These are phyloP conservation scores for Fragum whitleyi DNA, from an alignment of 2,888 invertebrate genomes.

Conservation along the genomic window DNA sequence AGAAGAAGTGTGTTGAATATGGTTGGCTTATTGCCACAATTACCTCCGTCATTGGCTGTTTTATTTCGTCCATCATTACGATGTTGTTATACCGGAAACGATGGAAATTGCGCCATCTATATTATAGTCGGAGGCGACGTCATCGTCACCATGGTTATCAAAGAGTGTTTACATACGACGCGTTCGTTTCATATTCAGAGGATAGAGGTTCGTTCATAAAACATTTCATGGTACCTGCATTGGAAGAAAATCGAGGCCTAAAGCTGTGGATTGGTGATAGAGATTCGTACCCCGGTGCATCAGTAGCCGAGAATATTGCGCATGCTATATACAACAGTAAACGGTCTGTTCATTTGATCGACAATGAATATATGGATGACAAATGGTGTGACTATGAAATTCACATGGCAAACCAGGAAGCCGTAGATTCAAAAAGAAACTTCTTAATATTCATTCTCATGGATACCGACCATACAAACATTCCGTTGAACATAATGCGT, in stretches of 20 bases:
- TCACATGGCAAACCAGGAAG: conserved; percentile 60
- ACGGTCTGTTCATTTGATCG: conserved; percentile 56
- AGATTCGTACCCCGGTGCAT: conserved; percentile 52
- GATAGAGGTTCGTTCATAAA: conserved; percentile 47
- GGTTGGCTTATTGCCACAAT: conserved; percentile 5
- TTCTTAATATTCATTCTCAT: conserved; percentile 54
- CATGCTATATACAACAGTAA: conserved; percentile 59
- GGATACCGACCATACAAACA: conserved; percentile 34
- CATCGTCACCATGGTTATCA: conserved; percentile 49
- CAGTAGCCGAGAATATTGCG: conserved; percentile 57
- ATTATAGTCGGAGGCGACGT: conserved; percentile 48
- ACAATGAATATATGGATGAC: conserved; percentile 44
- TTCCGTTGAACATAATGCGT: conserved; percentile 41
- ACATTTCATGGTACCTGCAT: conserved; percentile 43
- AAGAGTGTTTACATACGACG: conserved; percentile 59
- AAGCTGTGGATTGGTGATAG: conserved; percentile 56
- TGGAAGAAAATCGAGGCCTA: conserved; percentile 43
- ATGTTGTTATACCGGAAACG: conserved; percentile 46
- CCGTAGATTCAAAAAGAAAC: conserved; percentile 41
- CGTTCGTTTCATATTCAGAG: conserved; percentile 58
- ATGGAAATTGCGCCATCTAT: conserved; percentile 60
- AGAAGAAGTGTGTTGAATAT: conserved; percentile 11
- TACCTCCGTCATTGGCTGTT: background rate
- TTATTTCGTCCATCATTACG: conserved; percentile 22
- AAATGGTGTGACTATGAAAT: conserved; percentile 65